These are phyloP conservation scores for Poeciliopsis paucimaculata DNA, from an alignment of 2,797 vertebrate species.

Conservation along the genomic window DNA sequence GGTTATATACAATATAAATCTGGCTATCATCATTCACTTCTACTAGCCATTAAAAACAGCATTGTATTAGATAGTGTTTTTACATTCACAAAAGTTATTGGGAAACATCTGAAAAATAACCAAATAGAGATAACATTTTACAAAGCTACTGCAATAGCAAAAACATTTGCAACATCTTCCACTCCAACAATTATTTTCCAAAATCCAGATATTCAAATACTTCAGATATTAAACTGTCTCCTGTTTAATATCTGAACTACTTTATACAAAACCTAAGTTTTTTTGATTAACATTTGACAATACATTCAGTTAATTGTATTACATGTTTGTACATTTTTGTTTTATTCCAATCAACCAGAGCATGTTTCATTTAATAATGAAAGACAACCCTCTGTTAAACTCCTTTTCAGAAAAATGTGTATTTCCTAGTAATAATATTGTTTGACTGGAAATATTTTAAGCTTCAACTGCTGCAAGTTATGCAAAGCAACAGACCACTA, in stretches of 20 bases:
- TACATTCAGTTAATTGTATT: background rate
- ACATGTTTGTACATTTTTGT: background rate
- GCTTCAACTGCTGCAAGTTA: no score
- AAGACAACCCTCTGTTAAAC: no score
- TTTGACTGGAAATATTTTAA: no score
- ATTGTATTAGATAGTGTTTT: background rate
- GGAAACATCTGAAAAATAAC: background rate
- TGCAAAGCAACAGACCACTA: no score
- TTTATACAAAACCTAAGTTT: background rate
- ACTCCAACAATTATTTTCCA: background rate
- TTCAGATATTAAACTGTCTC: no score
- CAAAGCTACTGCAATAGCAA: background rate
- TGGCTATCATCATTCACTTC: background rate
- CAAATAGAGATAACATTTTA: background rate
- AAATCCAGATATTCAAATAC: background rate
- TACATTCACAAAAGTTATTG: background rate
- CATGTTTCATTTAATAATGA: no score
- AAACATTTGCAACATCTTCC: background rate
- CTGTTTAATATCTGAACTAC: background rate
- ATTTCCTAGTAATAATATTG: no score
- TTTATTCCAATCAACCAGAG: no score
- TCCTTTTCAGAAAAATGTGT: no score
- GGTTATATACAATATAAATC: slow-evolving; percentile 19
- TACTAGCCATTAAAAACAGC: background rate
- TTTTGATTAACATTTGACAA: background rate